Evolutionary conservation across 2,888 invertebrate species (phyloP).

Genomic region (Tipula helvola): DNA sequence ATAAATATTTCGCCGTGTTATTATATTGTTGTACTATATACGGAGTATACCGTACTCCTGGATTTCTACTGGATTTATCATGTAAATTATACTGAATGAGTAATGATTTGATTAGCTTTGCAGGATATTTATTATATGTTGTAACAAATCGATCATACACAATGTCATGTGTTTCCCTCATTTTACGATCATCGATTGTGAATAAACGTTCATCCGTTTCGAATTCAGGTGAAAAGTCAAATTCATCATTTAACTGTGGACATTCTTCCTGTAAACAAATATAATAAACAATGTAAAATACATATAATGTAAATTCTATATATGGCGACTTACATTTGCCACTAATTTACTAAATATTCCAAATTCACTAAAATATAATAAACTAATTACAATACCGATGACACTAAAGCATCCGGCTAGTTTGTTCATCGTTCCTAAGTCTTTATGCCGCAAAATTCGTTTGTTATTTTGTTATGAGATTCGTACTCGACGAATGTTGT

Average conservation of each 20-base stretch:
- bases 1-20: neutral
- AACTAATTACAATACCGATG: neutral
- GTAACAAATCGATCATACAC: neutral
- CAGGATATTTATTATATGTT: neutral
- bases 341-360: neutral
- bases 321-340: neutral
- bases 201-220: neutral
- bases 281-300: neutral
- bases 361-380: neutral
- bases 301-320: neutral
- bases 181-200: neutral
- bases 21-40: neutral
- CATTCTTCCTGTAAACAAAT: neutral
- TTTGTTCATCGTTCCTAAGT: too few relatives aligned
- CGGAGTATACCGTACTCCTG: neutral
- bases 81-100: neutral
- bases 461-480: neutral
- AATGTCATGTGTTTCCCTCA: neutral
- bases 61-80: neutral
- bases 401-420: neutral
- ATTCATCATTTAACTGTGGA: neutral
- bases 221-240: neutral
- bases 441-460: neutral
- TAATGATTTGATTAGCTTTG: neutral
- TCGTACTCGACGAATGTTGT: neutral